These are phyloP conservation scores for Sinella curviseta DNA, from an alignment of 1,140 invertebrate species.

Conservation along the genomic window DNA sequence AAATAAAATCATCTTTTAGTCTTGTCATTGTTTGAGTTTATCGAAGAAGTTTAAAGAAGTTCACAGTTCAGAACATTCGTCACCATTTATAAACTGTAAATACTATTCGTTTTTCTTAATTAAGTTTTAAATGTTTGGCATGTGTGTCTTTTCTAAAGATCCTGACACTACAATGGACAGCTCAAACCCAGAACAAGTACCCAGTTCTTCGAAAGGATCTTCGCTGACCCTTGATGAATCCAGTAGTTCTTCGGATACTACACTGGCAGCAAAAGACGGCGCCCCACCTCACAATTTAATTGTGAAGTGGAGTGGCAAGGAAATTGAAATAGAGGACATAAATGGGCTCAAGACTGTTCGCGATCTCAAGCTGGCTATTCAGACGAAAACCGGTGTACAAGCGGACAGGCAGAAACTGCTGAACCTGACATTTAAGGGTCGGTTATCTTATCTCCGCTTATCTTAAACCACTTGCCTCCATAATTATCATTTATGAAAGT, in stretches of 20 bases:
- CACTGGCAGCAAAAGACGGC: not conserved
- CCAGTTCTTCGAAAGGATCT: not conserved
- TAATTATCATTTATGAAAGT: constrained; percentile 21
- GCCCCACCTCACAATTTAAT: constrained; percentile 55
- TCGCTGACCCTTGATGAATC: not conserved
- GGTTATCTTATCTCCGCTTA: constrained; percentile 37
- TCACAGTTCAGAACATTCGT: too few relatives aligned
- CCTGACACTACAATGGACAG: too few relatives aligned
- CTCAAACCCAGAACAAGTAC: not conserved
- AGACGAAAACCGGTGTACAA: constrained; percentile 77
- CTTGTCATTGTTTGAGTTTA: too few relatives aligned
- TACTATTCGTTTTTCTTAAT: too few relatives aligned
- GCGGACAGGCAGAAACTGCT: constrained; percentile 89
- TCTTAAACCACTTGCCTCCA: too few relatives aligned
- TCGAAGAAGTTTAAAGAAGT: too few relatives aligned
- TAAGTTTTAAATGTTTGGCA: too few relatives aligned
- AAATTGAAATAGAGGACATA: constrained; percentile 71
- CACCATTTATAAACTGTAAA: too few relatives aligned
- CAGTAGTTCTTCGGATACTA: not conserved
- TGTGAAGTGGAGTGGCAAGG: constrained; percentile 90
- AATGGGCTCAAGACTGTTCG: constrained; percentile 71
- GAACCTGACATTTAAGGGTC: constrained; percentile 89
- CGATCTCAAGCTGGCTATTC: constrained; percentile 76
- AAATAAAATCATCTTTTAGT: too few relatives aligned
- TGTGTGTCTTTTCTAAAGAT: too few relatives aligned